Base-by-base conservation (phyloP, 2,888 invertebrate genomes). In the Eumacrocentrus americanus region DNA sequence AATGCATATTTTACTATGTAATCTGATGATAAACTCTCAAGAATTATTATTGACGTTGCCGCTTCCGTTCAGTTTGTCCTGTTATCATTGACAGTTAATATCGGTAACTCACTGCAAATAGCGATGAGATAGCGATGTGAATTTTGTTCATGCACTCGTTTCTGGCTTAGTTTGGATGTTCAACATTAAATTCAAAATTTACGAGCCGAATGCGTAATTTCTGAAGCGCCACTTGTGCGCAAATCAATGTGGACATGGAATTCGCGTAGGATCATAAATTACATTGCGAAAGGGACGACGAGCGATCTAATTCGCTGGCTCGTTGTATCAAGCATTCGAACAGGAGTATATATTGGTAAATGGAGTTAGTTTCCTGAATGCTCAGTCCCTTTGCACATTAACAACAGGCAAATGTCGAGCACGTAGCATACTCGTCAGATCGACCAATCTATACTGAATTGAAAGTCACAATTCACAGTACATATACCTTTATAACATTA, bases 321-420 rank as follows among this genome's bases (percentile, higher is more conserved):
- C 59, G 58, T 54, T 62, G 52, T 58, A 56, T 52, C 44, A 58
- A 57, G 22, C 18, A 60, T 51, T 55, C 58, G 52, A 37, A 51
- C 58, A 58, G 38, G 59, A 59, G 58, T 59, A 56, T 12, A 57
- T 65, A 66, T 38, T 65, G 60, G 68, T 68, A 70, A 72, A 73
- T 72, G 68, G 68, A 73, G 72, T 72, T 73, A 70, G 72, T 72
- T 72, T 72, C 71, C 70, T 68, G 66, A 70, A 71, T 71, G 67
- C 65, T 65, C 66, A 65, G 69, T 66, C 67, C 68, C 66, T 71
- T 70, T 69, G 68, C 69, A 70, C 71, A 72, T 70, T 68, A 70
- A 72, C 68, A 72, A 68, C 40, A 20, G 37, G 38, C 58, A 44
- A 54, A 42, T 50, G 47, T n/a, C 29, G 20, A 23, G 34, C 38